A percentile compares a stretch with the other conserved stretches of the same genome.
These are phyloP conservation scores for Calameuta pallipes DNA, from an alignment of 2,888 invertebrate species.

Conservation along the genomic window DNA sequence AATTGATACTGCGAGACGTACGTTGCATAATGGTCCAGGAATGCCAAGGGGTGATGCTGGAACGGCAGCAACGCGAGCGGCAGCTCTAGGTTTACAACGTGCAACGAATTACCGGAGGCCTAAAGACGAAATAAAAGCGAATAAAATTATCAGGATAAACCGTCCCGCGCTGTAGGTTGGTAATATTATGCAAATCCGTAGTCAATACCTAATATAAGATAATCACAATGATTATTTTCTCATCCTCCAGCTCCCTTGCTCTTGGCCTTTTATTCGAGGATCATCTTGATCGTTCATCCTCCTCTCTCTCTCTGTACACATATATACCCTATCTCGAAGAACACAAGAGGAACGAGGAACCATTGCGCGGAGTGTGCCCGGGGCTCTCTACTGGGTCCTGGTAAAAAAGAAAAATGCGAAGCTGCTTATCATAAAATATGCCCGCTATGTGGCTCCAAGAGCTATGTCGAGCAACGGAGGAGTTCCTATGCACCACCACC, in stretches of 20 bases:
- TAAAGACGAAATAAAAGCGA: conserved; percentile 19
- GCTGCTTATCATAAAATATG: conserved; percentile 65
- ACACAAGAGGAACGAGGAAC: not conserved
- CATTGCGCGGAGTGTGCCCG: conserved; percentile 25
- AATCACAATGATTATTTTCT: conserved; percentile 64
- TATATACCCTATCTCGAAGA: conserved; percentile 2
- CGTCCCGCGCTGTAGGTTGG: conserved; percentile 48
- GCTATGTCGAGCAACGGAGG: conserved; percentile 18
- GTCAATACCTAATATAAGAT: conserved; percentile 66
- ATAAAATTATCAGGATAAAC: conserved; percentile 34
- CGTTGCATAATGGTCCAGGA: not conserved
- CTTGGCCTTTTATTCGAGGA: conserved; percentile 7
- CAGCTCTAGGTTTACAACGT: conserved; percentile 2
- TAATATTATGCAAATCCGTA: conserved; percentile 64
- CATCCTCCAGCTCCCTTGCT: conserved; percentile 41
- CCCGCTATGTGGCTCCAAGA: conserved; percentile 41
- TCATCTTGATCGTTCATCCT: conserved; percentile 22
- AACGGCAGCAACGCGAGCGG: not conserved
- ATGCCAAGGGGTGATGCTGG: not conserved
- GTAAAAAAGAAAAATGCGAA: conserved; percentile 55
- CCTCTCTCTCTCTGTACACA: not conserved
- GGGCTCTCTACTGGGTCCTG: conserved; percentile 32
- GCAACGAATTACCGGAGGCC: conserved; percentile 12
- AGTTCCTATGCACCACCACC: conserved; percentile 29
- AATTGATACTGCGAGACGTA: not conserved